These are phyloP conservation scores for Enhydra lutris DNA, from an alignment of 2,113 vertebrate species.

Conservation along the genomic window DNA sequence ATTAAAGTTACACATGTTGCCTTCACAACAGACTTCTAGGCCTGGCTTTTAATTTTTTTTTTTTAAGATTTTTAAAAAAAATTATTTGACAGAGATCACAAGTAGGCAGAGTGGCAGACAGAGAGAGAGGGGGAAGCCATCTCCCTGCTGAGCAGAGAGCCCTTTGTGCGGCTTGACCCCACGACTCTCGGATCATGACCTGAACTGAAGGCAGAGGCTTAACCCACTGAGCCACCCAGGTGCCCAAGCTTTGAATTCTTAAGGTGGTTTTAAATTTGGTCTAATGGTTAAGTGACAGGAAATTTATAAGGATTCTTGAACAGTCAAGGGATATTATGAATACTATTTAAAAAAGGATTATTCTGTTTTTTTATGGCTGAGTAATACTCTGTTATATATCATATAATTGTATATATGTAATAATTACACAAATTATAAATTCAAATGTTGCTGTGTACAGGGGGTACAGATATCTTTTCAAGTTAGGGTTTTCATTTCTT, in stretches of 20 bases:
- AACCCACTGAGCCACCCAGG: no score
- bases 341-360: neutral
- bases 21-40: neutral
- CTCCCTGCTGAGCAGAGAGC: no score
- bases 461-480: neutral
- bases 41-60: neutral
- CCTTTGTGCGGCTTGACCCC: accelerated
- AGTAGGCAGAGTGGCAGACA: no score
- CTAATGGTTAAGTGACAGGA: neutral
- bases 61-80: no score
- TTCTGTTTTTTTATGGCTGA: neutral
- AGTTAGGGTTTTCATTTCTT: neutral
- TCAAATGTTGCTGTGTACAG: neutral
- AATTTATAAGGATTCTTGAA: neutral
- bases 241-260: neutral
- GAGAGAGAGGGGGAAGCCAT: no score
- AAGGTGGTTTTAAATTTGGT: neutral
- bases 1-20: neutral
- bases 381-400: neutral
- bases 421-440: neutral
- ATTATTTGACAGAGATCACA: no score
- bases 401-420: neutral
- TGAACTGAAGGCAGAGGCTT: no score
- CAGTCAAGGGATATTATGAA: neutral
- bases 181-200: no score